Conservation (phyloP, 2,797 vertebrate species). For the Acomys russatus region DNA sequence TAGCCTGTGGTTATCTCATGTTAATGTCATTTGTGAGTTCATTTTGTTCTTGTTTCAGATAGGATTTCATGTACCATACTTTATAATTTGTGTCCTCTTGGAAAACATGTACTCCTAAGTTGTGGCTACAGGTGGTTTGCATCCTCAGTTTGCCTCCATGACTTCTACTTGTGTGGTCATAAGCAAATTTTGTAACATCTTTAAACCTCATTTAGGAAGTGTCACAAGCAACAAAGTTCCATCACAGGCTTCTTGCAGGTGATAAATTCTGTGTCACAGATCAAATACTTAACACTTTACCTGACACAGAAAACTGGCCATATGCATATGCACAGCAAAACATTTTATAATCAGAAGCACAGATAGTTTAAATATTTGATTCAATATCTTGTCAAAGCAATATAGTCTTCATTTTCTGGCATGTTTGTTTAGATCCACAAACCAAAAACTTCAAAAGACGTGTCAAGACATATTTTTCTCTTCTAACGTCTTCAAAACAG, state of each 20-base stretch:
- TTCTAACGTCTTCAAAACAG: constrained; percentile 79
- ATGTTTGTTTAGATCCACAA: constrained; percentile 79
- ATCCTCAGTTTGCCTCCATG: background rate
- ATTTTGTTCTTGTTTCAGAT: background rate
- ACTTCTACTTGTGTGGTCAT: constrained; percentile 4
- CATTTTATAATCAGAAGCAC: background rate
- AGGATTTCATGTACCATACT: constrained; percentile 9
- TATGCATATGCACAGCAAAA: background rate
- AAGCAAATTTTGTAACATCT: background rate
- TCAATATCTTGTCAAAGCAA: constrained; percentile 76
- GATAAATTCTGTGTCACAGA: background rate
- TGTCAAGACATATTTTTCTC: constrained; percentile 79
- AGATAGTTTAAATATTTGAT: constrained; percentile 77
- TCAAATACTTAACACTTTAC: constrained; percentile 7
- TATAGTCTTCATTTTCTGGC: constrained; percentile 77
- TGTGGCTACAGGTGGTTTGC: background rate
- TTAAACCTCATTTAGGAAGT: background rate
- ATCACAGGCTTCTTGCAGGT: background rate
- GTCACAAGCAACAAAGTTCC: background rate
- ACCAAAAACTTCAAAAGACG: constrained; percentile 84
- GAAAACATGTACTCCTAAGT: constrained; percentile 25
- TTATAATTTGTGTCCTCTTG: constrained; percentile 1
- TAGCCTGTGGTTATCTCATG: background rate
- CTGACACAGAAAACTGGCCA: background rate
- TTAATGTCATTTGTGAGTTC: background rate